Percentiles rank a stretch among this genome's conserved stretches.
These are phyloP conservation scores for Temnopleurus reevesii DNA, from an alignment of 53 echinoderm and acorn worm species.

Conservation along the genomic window DNA sequence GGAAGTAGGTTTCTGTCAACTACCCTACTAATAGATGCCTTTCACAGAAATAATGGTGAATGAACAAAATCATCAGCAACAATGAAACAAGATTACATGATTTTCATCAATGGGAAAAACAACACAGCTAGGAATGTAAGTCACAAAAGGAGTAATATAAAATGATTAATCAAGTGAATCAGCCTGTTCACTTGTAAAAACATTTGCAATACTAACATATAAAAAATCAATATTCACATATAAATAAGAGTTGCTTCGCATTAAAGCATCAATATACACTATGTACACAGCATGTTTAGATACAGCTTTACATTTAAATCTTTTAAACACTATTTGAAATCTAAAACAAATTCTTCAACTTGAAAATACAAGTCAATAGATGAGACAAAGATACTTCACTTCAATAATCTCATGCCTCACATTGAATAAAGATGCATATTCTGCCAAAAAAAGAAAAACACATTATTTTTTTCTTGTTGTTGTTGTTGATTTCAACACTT, in stretches of 20 bases:
- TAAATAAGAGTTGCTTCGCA: slow-evolving; percentile 39
- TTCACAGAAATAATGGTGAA: too few species aligned
- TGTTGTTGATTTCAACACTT: too few species aligned
- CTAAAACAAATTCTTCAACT: too few species aligned
- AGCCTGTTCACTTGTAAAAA: background rate
- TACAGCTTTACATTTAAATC: background rate
- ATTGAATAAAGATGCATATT: too few species aligned
- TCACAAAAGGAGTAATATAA: background rate
- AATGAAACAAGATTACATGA: background rate
- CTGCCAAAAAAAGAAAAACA: too few species aligned
- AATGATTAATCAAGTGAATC: background rate
- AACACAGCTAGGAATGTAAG: background rate
- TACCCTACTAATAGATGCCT: background rate
- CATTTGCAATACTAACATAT: slow-evolving; percentile 31
- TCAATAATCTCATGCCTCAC: too few species aligned
- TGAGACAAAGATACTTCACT: too few species aligned
- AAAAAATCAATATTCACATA: slow-evolving; percentile 45
- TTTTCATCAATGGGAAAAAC: background rate
- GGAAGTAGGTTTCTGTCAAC: background rate
- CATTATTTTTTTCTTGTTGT: too few species aligned
- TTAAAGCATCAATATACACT: slow-evolving; percentile 43
- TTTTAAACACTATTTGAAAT: background rate
- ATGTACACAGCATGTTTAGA: slow-evolving; percentile 31
- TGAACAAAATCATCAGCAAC: background rate
- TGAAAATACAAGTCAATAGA: too few species aligned